These are phyloP conservation scores for Drosophila greeni DNA, from an alignment of 2,888 invertebrate genomes.

Conservation along the genomic window DNA sequence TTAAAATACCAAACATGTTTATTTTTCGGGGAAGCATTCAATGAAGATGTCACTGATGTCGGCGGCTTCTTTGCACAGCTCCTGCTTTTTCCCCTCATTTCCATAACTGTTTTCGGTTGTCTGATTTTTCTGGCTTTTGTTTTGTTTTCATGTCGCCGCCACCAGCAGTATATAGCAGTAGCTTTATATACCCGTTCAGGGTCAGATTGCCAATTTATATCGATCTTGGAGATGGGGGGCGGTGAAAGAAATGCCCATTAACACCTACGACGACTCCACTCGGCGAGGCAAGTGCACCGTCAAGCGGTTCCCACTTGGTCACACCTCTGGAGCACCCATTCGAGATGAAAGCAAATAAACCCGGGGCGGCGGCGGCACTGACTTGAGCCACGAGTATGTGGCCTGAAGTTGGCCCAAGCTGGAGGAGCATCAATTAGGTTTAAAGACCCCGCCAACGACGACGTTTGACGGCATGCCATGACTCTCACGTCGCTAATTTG, in stretches of 20 bases:
- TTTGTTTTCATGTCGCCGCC: slow-evolving; percentile 39
- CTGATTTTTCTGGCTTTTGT: slow-evolving; percentile 35
- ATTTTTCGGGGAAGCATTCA: slow-evolving; percentile 26
- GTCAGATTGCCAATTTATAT: slow-evolving; percentile 73
- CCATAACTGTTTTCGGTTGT: slow-evolving; percentile 60
- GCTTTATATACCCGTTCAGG: slow-evolving; percentile 51
- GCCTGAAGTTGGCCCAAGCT: slow-evolving; percentile 32
- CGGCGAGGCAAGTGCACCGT: slow-evolving; percentile 33
- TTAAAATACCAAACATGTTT: slow-evolving; percentile 61
- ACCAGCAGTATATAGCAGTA: not conserved
- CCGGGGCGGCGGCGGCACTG: slow-evolving; percentile 22
- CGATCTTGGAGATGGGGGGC: slow-evolving; percentile 50
- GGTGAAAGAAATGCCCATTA: slow-evolving; percentile 9
- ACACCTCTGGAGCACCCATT: slow-evolving; percentile 47
- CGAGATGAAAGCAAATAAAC: slow-evolving; percentile 43
- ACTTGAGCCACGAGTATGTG: slow-evolving; percentile 34
- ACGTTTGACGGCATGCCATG: slow-evolving; percentile 42
- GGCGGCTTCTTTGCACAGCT: slow-evolving; percentile 50
- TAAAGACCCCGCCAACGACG: slow-evolving; percentile 59
- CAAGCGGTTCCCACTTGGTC: slow-evolving; percentile 35
- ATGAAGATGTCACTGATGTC: slow-evolving; percentile 28
- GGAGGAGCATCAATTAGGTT: slow-evolving; percentile 64
- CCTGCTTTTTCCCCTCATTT: slow-evolving; percentile 38
- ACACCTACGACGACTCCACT: slow-evolving; percentile 14
- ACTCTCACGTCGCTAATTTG: slow-evolving; percentile 71